Evolutionary conservation across 1,140 invertebrate genomes (phyloP).

Genomic region (Sycobia sp.): DNA sequence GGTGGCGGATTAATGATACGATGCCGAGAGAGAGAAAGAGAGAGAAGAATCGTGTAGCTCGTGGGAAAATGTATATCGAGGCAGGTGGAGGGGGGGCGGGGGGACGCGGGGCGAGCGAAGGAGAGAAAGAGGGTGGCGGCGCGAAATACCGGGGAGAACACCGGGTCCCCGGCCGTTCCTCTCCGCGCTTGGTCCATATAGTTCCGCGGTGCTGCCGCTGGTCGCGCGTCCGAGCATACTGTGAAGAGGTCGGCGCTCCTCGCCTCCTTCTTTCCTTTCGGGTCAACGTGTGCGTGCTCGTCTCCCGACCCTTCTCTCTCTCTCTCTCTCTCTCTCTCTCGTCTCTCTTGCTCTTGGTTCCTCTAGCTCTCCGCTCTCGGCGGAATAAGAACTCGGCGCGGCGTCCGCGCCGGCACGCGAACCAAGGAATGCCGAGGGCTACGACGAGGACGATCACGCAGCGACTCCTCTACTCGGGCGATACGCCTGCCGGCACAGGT

Average conservation of each 20-base stretch:
- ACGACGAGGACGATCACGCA: no score
- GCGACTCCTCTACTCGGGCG: no score
- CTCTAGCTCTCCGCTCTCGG: no score
- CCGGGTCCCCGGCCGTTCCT: background rate
- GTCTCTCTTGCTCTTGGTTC: background rate
- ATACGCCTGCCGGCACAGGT: no score
- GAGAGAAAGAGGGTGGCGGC: background rate
- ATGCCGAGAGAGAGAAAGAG: background rate
- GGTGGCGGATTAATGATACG: background rate
- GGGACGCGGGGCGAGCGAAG: background rate
- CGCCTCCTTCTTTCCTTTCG: background rate
- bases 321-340: no score
- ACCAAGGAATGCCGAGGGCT: no score
- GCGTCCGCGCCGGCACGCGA: no score
- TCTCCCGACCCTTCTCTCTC: background rate
- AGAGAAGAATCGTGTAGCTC: no score
- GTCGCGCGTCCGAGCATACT: conserved; percentile 7
- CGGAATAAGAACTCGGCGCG: no score
- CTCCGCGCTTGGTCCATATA: conserved; percentile 3
- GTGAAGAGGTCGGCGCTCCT: background rate
- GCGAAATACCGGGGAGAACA: background rate
- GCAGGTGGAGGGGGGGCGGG: background rate
- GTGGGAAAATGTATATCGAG: no score
- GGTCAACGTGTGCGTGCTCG: background rate
- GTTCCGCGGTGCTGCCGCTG: conserved; percentile 28